Evolutionary conservation across 2,888 invertebrate species (phyloP), one percentile per base, ranked within the genome.

Genomic region (Cephus sareptanus): DNA sequence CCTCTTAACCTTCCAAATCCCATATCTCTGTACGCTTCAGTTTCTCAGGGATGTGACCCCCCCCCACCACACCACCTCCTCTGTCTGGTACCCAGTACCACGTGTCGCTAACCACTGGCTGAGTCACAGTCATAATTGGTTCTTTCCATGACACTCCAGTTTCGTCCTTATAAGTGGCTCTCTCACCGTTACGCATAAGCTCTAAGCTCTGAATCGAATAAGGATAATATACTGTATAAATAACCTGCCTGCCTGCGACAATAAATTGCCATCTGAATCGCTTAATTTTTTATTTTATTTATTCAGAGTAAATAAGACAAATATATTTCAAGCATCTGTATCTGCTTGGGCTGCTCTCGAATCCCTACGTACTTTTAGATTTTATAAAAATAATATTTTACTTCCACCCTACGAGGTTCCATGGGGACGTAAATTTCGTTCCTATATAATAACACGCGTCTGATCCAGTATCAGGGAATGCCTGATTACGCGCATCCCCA

Each of bases 121-220:
- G 87, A 89, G 89, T 89, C 89, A 89, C 88, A 89, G 89, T 88
- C 87, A 87, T 85, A 87, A 88, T 88, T 89, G 88, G 85, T 85
- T 85, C 83, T 82, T 84, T 83, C 81, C 87, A 88, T 90, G 89
- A 88, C 87, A 89, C 23, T 6, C 9, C 40, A 23, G 23, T 1
- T 40, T 40, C 89, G 89, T 71, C 30, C 33, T 15, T 6, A 30
- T 3, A 33, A 11, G 13, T 30, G 15, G 23, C 30, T 15, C 11
- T 71, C 13, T 71, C 30, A 34, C 73, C 74, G 35, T 56, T 69
- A 75, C 74, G n/a, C 69, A 69, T 73, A 40, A n/a, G 75, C 69
- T 73, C 73, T 75, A 40, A 75, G 75, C 74, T 76, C 73, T 74
- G 77, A 56, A 56, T 56, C 56, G 23, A 56, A 23, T 2, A 79